Percentiles rank a stretch among this genome's conserved stretches.
Conservation (phyloP, 92 coral and sea anemone genomes). For the Porites lobata region DNA sequence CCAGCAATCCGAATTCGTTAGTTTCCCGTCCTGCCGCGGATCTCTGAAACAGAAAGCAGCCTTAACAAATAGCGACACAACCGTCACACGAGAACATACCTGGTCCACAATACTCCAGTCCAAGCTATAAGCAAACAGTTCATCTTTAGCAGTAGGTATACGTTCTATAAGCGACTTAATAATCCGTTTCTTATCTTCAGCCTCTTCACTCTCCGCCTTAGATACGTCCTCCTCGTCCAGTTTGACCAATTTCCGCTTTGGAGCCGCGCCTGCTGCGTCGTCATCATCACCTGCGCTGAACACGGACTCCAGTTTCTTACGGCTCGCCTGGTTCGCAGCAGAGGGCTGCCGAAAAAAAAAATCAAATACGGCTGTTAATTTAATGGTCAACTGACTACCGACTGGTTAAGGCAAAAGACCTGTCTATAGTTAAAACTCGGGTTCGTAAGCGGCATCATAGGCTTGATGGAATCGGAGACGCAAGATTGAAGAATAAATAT, state of each 20-base stretch:
- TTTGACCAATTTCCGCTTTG: conserved; percentile 89
- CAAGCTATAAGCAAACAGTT: conserved; percentile 95
- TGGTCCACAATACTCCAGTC: conserved; percentile 97
- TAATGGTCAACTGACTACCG: too few species aligned
- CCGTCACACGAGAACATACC: conserved; percentile 63
- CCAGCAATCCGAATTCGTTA: conserved; percentile 7
- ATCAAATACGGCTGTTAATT: not conserved
- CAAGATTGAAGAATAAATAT: too few species aligned
- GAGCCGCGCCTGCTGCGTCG: conserved; percentile 46
- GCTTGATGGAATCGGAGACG: too few species aligned
- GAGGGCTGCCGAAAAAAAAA: conserved; percentile 66
- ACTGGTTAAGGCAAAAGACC: too few species aligned
- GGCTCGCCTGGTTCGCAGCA: conserved; percentile 72
- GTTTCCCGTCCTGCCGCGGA: not conserved
- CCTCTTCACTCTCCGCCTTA: conserved; percentile 75
- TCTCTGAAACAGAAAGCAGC: conserved; percentile 5
- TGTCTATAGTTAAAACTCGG: too few species aligned
- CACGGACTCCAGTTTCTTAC: conserved; percentile 93
- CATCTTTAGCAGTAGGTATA: conserved; percentile 99
- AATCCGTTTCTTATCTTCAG: conserved; percentile 97
- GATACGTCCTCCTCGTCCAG: conserved; percentile 90
- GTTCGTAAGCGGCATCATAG: too few species aligned
- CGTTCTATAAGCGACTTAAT: conserved; percentile 98
- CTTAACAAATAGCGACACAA: not conserved
- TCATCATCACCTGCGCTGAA: conserved; percentile 92